These are phyloP conservation scores for Heliothis virescens DNA, from an alignment of 1,140 invertebrate species.

Conservation along the genomic window DNA sequence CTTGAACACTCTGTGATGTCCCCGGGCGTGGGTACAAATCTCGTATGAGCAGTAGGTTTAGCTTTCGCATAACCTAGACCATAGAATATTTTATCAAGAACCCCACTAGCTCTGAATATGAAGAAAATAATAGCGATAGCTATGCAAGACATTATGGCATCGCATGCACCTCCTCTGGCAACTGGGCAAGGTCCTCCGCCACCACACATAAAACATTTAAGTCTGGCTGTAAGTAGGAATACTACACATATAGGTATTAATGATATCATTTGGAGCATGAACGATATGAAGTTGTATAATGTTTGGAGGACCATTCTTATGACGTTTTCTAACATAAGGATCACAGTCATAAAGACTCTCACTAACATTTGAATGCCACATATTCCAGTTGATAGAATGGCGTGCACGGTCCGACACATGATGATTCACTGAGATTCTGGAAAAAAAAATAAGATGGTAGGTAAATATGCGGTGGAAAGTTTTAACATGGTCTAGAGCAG, in stretches of 20 bases:
- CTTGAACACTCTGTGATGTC: slow-evolving; percentile 71
- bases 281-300: slow-evolving; percentile 78
- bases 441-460: slow-evolving; percentile 42
- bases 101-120: slow-evolving; percentile 74
- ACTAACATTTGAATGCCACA: slow-evolving; percentile 77
- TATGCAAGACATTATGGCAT: too few relatives aligned
- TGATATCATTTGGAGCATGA: slow-evolving; percentile 75
- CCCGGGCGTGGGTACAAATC: slow-evolving; percentile 67
- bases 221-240: slow-evolving; percentile 69
- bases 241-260: slow-evolving; percentile 76
- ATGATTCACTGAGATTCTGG: slow-evolving; percentile 65
- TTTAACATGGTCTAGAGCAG: too few relatives aligned
- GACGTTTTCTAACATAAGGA: slow-evolving; percentile 78
- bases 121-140: slow-evolving; percentile 72
- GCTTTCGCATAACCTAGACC: slow-evolving; percentile 71
- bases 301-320: slow-evolving; percentile 77
- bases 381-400: slow-evolving; percentile 68
- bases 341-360: slow-evolving; percentile 75
- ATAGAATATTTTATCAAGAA: slow-evolving; percentile 76
- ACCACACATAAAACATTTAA: slow-evolving; percentile 77
- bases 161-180: slow-evolving; percentile 67
- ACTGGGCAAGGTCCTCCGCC: slow-evolving; percentile 68
- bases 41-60: slow-evolving; percentile 20
- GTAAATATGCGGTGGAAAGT: not conserved
- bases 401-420: slow-evolving; percentile 77